Evolutionary conservation across 2,797 vertebrate species (phyloP), one percentile per base, ranked within the genome.

Genomic region (Clamator glandarius): DNA sequence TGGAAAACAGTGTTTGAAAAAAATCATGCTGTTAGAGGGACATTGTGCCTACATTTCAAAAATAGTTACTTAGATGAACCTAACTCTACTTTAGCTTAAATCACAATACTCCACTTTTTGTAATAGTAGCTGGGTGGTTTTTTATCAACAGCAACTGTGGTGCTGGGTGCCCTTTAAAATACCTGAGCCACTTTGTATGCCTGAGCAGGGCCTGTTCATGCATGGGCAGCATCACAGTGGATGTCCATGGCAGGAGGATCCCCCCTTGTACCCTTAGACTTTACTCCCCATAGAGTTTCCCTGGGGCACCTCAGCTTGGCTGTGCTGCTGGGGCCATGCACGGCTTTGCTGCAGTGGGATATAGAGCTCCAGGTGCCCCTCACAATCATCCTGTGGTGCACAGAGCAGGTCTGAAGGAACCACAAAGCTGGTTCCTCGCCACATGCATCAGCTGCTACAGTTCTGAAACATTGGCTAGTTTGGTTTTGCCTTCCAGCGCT

Each of bases 221-320:
- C 8, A 0, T 2, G 24, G 7, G 44, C 28, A 2, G 20, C 41
- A 31, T 25, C 0, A 1, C 17, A 4, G 2, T 4, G 17, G n/a
- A 17, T 9, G 6, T 28, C 33, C 3, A 0, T 4, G 3, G 69
- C 20, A 12, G 29, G 23, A 17, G n/a, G 33, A 16, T n/a, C 5
- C 7, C 19, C 12, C 5, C 10, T 31, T 42, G 17, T 16, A 42
- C 8, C n/a, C n/a, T n/a, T n/a, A n/a, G n/a, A n/a, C n/a, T n/a
- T n/a, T n/a, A 0, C 15, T 17, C 26, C 7, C 58, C 29, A 3
- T 15, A 31, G 28, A 29, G 15, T 14, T 29, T 9, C 35, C 35
- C 8, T 13, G 42, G 42, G 42, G 42, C 42, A 42, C 42, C 42
- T 42, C 42, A 14, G 42, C 42, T 16, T 13, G 42, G 42, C 42